These are phyloP conservation scores for Oasisia sp. DNA, from an alignment of 2,888 invertebrate species.

Conservation along the genomic window DNA sequence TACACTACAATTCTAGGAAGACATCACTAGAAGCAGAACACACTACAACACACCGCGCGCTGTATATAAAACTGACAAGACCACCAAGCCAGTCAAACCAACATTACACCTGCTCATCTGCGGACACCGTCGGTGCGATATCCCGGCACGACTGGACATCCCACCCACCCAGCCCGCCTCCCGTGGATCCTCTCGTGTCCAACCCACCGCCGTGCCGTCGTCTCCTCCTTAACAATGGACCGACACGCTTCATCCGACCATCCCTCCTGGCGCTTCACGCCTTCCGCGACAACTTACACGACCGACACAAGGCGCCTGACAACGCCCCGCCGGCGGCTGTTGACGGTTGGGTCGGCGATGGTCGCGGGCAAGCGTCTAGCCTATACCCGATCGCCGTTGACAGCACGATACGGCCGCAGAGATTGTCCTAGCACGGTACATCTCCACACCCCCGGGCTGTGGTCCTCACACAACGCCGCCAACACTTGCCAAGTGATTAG, in stretches of 20 bases:
- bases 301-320: background rate
- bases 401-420: background rate
- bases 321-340: background rate
- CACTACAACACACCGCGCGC: background rate
- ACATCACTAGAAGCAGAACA: too few species aligned
- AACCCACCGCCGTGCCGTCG: background rate
- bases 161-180: background rate
- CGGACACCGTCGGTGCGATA: background rate
- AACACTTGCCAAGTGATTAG: too few species aligned
- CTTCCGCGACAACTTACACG: slow-evolving; percentile 12
- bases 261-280: background rate
- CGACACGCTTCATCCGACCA: background rate
- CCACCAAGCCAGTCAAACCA: background rate
- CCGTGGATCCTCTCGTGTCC: background rate
- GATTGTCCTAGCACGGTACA: background rate
- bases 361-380: background rate
- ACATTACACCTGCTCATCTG: background rate
- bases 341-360: background rate
- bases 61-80: background rate
- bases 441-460: background rate
- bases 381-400: background rate
- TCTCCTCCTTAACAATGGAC: background rate
- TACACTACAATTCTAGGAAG: too few species aligned
- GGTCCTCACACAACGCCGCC: background rate
- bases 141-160: background rate